A percentile compares a stretch with the other conserved stretches of the same genome.
Conservation (phyloP, 2,797 vertebrate species). For the Euthynnus affinis region DNA sequence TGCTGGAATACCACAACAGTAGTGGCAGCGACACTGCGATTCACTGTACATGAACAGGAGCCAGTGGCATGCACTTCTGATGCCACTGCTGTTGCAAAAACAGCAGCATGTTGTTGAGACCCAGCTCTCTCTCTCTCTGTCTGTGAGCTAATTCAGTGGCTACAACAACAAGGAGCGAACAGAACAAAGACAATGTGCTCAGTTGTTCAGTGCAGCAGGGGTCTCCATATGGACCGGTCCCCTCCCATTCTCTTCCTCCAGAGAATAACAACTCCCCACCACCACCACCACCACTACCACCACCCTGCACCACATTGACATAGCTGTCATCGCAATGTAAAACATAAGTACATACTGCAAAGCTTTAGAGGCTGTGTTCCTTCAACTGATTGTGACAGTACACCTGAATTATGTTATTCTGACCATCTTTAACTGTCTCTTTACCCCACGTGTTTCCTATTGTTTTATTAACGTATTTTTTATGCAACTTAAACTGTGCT, state of each 20-base stretch:
- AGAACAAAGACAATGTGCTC: conserved; percentile 79
- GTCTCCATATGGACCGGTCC: conserved; percentile 77
- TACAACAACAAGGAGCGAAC: conserved; percentile 79
- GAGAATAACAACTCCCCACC: conserved; percentile 74
- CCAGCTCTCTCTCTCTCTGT: conserved; percentile 45
- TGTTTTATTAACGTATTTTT: conserved; percentile 14
- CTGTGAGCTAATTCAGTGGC: conserved; percentile 82
- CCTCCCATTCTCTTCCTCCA: conserved; percentile 74
- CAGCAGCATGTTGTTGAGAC: conserved; percentile 71
- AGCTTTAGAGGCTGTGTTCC: conserved; percentile 1
- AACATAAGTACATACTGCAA: conserved; percentile 47
- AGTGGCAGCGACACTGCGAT: conserved; percentile 30
- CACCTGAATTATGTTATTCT: conserved; percentile 14
- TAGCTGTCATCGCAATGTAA: conserved; percentile 61
- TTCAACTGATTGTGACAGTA: conserved; percentile 14
- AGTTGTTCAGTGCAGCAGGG: conserved; percentile 79
- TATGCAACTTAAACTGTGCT: neutral
- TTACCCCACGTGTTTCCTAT: neutral
- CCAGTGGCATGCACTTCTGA: conserved; percentile 43
- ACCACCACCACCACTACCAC: no score
- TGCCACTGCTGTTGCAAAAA: conserved; percentile 58
- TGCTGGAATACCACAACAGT: conserved; percentile 50
- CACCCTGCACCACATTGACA: conserved; percentile 57
- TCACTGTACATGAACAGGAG: conserved; percentile 61
- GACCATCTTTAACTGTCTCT: neutral